Percentiles rank a stretch among this genome's conserved stretches.
These are phyloP conservation scores for Polymixis flavicincta DNA, from an alignment of 2,888 invertebrate genomes.

Conservation along the genomic window DNA sequence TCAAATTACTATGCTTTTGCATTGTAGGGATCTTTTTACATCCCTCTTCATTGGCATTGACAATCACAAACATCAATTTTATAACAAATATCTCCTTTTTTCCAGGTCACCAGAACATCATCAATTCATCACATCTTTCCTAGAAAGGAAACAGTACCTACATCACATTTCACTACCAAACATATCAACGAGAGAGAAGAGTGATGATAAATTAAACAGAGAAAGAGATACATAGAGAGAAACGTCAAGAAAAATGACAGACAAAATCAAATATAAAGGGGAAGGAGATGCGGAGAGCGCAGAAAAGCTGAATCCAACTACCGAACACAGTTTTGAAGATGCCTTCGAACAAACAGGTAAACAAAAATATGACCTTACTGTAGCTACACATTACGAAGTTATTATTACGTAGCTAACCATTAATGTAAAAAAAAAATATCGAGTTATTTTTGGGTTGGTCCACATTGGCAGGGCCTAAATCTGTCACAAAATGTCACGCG, in stretches of 20 bases:
- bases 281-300: conserved; percentile 71
- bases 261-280: conserved; percentile 65
- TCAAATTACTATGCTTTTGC: too few relatives aligned
- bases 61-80: not conserved
- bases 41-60: too few relatives aligned
- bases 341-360: conserved; percentile 86
- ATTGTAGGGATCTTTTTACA: not conserved
- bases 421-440: not conserved
- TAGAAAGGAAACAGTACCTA: not conserved
- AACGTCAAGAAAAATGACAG: conserved; percentile 61
- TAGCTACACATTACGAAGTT: not conserved
- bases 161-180: not conserved
- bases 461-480: not conserved
- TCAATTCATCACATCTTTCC: not conserved
- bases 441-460: not conserved
- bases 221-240: not conserved
- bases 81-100: conserved; percentile 1
- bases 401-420: not conserved
- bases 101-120: conserved; percentile 7
- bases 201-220: conserved; percentile 43
- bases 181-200: not conserved
- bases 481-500: too few relatives aligned
- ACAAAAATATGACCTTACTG: not conserved
- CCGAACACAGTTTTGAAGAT: conserved; percentile 83
- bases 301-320: conserved; percentile 65